phyloP scores from a whole-genome alignment of 2,113 vertebrate species.

The Marcusenius ussheri region DNA sequence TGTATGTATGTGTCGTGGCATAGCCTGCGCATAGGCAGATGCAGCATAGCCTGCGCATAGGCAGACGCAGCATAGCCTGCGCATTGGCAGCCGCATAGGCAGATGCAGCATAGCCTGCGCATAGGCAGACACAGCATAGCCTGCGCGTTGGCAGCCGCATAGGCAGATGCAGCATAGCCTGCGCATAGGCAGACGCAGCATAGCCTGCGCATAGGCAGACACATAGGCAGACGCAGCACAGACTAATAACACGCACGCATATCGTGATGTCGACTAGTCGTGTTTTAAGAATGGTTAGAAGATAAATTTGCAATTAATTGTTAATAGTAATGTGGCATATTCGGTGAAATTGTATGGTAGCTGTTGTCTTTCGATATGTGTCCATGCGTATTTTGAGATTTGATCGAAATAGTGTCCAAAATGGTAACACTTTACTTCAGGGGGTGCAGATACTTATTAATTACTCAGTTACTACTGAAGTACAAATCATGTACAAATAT shows the following conservation, averaged over 20 bases:
- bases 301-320: neutral
- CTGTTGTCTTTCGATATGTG: neutral
- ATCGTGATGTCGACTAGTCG: too few species aligned
- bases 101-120: too few species aligned
- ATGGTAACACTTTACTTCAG: neutral
- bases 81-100: too few species aligned
- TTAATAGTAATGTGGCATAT: neutral
- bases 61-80: neutral
- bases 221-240: neutral
- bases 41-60: too few species aligned
- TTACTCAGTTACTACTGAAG: neutral
- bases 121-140: too few species aligned
- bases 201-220: neutral
- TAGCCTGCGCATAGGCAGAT: neutral
- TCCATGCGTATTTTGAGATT: neutral
- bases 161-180: too few species aligned
- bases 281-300: neutral
- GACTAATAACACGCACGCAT: neutral
- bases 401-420: neutral
- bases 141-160: too few species aligned
- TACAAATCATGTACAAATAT: neutral
- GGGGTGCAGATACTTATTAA: neutral
- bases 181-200: neutral
- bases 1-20: neutral
- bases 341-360: neutral